phyloP scores from a whole-genome alignment of 2,113 vertebrate genomes.

The Cynoglossus semilaevis region DNA sequence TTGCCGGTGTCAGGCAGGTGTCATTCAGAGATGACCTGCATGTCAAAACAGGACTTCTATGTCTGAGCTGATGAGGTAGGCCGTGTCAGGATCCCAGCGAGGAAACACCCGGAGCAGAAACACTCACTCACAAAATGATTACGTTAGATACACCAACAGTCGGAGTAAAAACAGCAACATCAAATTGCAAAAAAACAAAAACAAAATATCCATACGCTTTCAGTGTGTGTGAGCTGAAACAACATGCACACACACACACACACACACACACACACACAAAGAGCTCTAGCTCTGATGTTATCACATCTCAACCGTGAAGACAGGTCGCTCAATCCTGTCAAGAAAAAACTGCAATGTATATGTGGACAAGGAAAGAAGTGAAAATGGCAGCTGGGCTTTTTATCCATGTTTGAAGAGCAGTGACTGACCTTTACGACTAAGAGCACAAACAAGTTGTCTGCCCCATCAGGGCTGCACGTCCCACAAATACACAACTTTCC shows the following conservation, averaged over 20 bases:
- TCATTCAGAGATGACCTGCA: conserved; percentile 52
- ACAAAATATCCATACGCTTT: conserved; percentile 21
- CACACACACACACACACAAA: neutral
- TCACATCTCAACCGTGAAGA: conserved; percentile 7
- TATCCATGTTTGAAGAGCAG: conserved; percentile 52
- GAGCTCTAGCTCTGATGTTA: neutral
- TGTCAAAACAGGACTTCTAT: conserved; percentile 56
- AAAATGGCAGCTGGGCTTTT: conserved; percentile 62
- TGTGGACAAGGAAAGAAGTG: conserved; percentile 22
- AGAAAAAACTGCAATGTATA: conserved; percentile 37
- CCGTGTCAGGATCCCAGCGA: conserved; percentile 1
- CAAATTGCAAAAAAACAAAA: conserved; percentile 19
- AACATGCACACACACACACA: neutral
- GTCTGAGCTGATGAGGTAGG: conserved; percentile 43
- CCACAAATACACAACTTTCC: conserved; percentile 41
- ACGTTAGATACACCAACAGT: neutral
- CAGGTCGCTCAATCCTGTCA: conserved; percentile 35
- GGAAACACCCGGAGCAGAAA: conserved; percentile 6
- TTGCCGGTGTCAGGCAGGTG: conserved; percentile 45
- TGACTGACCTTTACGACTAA: conserved; percentile 65
- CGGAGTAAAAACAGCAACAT: too few species aligned
- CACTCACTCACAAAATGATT: conserved; percentile 9
- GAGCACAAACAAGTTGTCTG: conserved; percentile 63
- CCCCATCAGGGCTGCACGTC: conserved; percentile 46
- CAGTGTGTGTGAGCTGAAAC: conserved; percentile 14